These are phyloP conservation scores for Diabrotica undecimpunctata DNA, from an alignment of 1,140 invertebrate species.

Conservation along the genomic window DNA sequence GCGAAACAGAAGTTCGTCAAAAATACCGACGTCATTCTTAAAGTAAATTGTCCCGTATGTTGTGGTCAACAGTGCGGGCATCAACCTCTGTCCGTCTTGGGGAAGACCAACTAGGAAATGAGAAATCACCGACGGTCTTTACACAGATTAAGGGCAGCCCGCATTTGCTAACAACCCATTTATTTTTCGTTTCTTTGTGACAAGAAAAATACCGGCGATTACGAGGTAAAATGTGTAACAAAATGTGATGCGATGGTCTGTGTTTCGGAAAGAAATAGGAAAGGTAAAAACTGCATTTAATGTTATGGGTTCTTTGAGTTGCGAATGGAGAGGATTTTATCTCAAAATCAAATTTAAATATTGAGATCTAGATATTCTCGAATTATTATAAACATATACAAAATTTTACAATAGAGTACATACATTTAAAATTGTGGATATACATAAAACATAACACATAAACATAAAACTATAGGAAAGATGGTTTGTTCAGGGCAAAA, in stretches of 20 bases:
- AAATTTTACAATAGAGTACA: too few relatives aligned
- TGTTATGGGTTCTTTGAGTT: too few relatives aligned
- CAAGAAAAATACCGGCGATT: constrained; percentile 20
- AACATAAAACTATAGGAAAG: too few relatives aligned
- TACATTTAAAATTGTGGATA: too few relatives aligned
- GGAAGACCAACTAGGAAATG: background rate
- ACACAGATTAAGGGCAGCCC: constrained; percentile 18
- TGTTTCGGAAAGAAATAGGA: background rate
- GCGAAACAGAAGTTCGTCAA: background rate
- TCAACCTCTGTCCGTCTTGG: constrained; percentile 8
- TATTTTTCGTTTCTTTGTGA: constrained; percentile 19
- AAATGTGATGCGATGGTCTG: constrained; percentile 11
- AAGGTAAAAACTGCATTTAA: too few relatives aligned
- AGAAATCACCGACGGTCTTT: constrained; percentile 17
- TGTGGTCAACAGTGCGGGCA: constrained; percentile 22
- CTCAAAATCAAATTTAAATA: too few relatives aligned
- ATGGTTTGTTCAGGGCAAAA: too few relatives aligned
- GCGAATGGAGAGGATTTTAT: too few relatives aligned
- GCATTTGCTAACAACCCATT: constrained; percentile 22
- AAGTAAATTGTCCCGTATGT: constrained; percentile 6
- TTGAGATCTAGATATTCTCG: too few relatives aligned
- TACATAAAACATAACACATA: too few relatives aligned
- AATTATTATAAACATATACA: too few relatives aligned
- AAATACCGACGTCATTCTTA: background rate
- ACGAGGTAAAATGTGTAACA: constrained; percentile 14